Percentiles rank a stretch among this genome's conserved stretches.
phyloP scores from a whole-genome alignment of 2,797 vertebrate genomes.

The Botia kubotai region DNA sequence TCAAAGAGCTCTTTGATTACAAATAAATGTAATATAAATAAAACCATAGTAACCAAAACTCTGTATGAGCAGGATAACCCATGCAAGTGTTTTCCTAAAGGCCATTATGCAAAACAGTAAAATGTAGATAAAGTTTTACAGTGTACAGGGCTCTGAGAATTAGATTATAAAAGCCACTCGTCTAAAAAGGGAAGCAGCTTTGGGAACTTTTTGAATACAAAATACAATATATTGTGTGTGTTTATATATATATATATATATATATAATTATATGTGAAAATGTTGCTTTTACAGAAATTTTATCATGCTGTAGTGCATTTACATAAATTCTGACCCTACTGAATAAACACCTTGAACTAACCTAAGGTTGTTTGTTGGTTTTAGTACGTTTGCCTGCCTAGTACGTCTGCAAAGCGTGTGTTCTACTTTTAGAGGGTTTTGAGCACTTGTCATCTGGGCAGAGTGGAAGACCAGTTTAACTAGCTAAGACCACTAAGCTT shows the following conservation, averaged over 20 bases:
- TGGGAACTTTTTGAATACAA: not conserved
- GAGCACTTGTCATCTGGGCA: too few relatives aligned
- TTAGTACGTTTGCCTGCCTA: too few relatives aligned
- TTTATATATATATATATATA: too few relatives aligned
- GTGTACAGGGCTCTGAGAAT: conserved; percentile 6
- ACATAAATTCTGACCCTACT: not conserved
- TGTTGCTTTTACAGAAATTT: too few relatives aligned
- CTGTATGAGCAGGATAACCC: not conserved
- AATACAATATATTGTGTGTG: not conserved
- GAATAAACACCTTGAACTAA: not conserved
- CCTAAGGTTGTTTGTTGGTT: too few relatives aligned
- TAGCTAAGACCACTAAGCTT: too few relatives aligned
- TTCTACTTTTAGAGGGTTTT: too few relatives aligned
- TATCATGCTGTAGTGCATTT: too few relatives aligned
- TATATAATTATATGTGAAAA: too few relatives aligned
- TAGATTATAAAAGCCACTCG: not conserved
- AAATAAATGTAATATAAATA: not conserved
- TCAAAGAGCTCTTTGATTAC: not conserved
- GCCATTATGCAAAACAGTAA: conserved; percentile 23
- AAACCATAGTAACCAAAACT: conserved; percentile 9
- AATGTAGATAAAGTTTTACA: conserved; percentile 16
- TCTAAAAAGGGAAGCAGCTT: conserved; percentile 11
- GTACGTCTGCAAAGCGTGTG: too few relatives aligned
- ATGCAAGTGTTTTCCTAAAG: not conserved
- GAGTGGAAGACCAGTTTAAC: too few relatives aligned